Evolutionary conservation across 2,888 invertebrate species (phyloP), one percentile per base, ranked within the genome.

Genomic region (Synergus itoensis): DNA sequence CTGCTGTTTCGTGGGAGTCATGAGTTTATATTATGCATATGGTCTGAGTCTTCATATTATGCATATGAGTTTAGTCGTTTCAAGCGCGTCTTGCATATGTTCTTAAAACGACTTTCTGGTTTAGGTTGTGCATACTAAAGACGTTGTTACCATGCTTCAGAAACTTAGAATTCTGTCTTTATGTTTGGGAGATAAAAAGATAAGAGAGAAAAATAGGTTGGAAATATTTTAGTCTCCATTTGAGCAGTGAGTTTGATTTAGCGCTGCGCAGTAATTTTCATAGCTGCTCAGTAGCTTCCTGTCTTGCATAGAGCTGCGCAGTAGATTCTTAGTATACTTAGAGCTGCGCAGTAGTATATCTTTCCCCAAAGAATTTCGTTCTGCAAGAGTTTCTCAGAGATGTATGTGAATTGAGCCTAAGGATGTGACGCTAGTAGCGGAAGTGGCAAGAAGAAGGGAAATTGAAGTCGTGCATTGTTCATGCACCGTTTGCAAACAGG

Each of bases 401-500:
- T 57, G 8, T n/a, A 57, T 57, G 57, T 18, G 57, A 57, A 57
- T 18, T 9, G 18, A 57, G 18, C 9, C 3, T 18, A 18, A 57
- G 18, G 57, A 16, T 18, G 18, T 7, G 57, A 18, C n/a, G 18
- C 18, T 18, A 18, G 57, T 18, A 9, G 18, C n/a, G 18, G 4
- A 9, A 57, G 57, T n/a, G 9, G 18, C 53, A 53, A n/a, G 53
- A n/a, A 53, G 8, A 18, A 75, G 65, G 77, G 80, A 73, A 79
- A 78, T 81, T 79, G 76, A 77, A 78, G 77, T 65, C 75, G 69
- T 28, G 82, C 81, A 87, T 88, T 88, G 88, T 88, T 84, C 80
- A 75, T 79, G 65, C 43, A 78, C 84, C 81, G 84, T 85, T 89
- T 85, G 87, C 88, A 86, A 89, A 85, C 85, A 84, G 78, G 67